A percentile compares a stretch with the other conserved stretches of the same genome.
phyloP scores from a whole-genome alignment of 2,888 invertebrate species.

The Nysson spinosus region DNA sequence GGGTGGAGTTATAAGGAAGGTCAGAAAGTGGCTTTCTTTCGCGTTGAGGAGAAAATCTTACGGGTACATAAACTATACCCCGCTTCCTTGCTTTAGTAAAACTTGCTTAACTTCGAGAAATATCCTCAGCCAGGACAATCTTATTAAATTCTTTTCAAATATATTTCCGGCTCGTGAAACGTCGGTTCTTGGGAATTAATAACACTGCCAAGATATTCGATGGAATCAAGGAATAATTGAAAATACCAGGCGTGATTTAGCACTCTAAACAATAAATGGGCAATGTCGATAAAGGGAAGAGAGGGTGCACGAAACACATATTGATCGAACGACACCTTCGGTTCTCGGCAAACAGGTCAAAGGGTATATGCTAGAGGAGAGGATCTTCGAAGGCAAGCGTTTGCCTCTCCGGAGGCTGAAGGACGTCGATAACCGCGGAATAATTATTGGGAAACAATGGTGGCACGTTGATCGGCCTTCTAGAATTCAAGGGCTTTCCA shows the following conservation, averaged over 20 bases:
- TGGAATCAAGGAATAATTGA: too few species aligned
- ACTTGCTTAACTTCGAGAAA: too few species aligned
- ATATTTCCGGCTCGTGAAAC: too few species aligned
- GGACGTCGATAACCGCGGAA: slow-evolving; percentile 22
- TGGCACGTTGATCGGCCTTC: slow-evolving; percentile 3
- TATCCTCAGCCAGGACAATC: too few species aligned
- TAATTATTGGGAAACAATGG: slow-evolving; percentile 26
- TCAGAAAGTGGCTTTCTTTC: slow-evolving; percentile 45
- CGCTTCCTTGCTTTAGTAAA: background rate
- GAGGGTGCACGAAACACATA: slow-evolving; percentile 13
- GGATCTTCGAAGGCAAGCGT: slow-evolving; percentile 2
- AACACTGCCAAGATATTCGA: too few species aligned
- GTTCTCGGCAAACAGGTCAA: slow-evolving; percentile 22
- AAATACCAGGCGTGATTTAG: too few species aligned
- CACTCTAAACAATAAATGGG: too few species aligned
- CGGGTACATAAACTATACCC: slow-evolving; percentile 30
- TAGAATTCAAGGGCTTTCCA: background rate
- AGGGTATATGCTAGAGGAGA: slow-evolving; percentile 6
- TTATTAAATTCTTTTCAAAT: too few species aligned
- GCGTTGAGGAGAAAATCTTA: slow-evolving; percentile 1
- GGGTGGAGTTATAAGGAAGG: slow-evolving; percentile 39
- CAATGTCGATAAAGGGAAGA: too few species aligned
- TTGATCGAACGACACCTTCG: slow-evolving; percentile 24
- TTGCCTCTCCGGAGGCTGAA: slow-evolving; percentile 22
- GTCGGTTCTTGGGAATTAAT: too few species aligned